Base-by-base conservation (phyloP, 1,140 invertebrate species). In the Bilobella aurantiaca region DNA sequence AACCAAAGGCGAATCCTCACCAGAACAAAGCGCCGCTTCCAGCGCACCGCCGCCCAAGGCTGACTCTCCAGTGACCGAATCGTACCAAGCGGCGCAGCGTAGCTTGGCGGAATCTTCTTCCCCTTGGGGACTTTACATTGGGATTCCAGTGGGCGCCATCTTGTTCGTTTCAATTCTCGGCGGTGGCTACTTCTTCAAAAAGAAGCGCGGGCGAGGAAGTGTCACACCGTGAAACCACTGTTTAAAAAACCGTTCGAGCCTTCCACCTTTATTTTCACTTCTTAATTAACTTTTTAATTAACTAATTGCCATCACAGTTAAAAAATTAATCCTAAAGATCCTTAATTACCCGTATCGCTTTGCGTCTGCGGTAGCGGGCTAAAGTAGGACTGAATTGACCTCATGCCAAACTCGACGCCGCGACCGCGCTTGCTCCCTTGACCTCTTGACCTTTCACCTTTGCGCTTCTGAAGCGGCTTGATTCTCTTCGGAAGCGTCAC, bases 351-450 rank as follows among this genome's bases (percentile, higher is more conserved):
- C n/a, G n/a, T n/a, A n/a, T n/a, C n/a, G n/a, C n/a, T n/a, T n/a
- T 21, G 53, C 23, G 8, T 12, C 53, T n/a, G n/a, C 30, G 58
- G 12, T 42, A 37, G 62, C 1, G 60, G 60, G 16, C 14, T 64
- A 58, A 69, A 69, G 23, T 63, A 69, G 8, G 63, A 25, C 25
- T 69, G 63, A 27, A 69, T 59, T 23, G 67, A 37, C 59, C 57
- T 57, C 3, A 0, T 29, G 21, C 8, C 34, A 5, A 32, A 14
- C 16, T 62, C 62, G 18, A 27, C 63, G 12, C 46, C 16, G 29
- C 63, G 32, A 18, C 63, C 67, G 3, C 63, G 21, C 60, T 69
- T 69, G 18, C 63, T 34, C 23, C 58, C 59, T 2, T 14, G 5
- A 37, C 27, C 25, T 23, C 57, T 28, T 0, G 57, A 53, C 0